Conservation (phyloP, 2,797 vertebrate genomes). For the Myoxocephalus aenaeus region DNA sequence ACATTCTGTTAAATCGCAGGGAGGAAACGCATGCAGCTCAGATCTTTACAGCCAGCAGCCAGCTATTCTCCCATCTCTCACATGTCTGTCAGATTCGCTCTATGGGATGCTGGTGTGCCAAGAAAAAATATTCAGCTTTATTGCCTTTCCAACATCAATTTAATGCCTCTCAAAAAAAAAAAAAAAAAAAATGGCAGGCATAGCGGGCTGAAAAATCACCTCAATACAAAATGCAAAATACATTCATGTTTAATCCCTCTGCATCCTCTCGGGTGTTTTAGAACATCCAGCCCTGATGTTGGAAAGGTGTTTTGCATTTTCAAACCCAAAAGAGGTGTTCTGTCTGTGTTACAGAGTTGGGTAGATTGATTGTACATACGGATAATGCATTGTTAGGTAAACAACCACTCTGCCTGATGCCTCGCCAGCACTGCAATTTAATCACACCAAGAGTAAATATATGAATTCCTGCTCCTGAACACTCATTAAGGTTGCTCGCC, state of each 20-base stretch:
- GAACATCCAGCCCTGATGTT: conserved; percentile 32
- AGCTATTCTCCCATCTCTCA: conserved; percentile 44
- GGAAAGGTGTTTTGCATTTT: conserved; percentile 42
- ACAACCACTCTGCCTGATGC: conserved; percentile 57
- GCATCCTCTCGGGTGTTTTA: conserved; percentile 31
- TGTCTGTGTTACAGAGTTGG: conserved; percentile 29
- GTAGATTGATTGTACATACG: conserved; percentile 46
- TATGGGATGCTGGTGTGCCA: conserved; percentile 35
- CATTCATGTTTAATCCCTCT: conserved; percentile 60
- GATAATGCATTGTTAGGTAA: conserved; percentile 67
- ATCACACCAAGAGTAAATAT: conserved; percentile 70
- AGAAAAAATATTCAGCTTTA: conserved; percentile 43
- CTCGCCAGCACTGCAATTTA: conserved; percentile 58
- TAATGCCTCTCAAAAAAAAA: conserved; percentile 22
- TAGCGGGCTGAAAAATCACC: conserved; percentile 40
- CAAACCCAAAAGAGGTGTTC: conserved; percentile 1
- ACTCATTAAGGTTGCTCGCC: conserved; percentile 70
- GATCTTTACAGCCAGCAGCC: conserved; percentile 47
- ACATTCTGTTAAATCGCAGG: conserved; percentile 39
- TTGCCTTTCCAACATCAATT: conserved; percentile 62
- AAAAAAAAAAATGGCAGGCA: conserved; percentile 6
- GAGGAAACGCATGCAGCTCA: conserved; percentile 23
- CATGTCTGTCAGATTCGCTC: conserved; percentile 54
- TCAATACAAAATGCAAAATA: conserved; percentile 56
- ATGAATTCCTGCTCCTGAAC: conserved; percentile 67